phyloP scores from a whole-genome alignment of 2,888 invertebrate genomes.

The Belgica antarctica region DNA sequence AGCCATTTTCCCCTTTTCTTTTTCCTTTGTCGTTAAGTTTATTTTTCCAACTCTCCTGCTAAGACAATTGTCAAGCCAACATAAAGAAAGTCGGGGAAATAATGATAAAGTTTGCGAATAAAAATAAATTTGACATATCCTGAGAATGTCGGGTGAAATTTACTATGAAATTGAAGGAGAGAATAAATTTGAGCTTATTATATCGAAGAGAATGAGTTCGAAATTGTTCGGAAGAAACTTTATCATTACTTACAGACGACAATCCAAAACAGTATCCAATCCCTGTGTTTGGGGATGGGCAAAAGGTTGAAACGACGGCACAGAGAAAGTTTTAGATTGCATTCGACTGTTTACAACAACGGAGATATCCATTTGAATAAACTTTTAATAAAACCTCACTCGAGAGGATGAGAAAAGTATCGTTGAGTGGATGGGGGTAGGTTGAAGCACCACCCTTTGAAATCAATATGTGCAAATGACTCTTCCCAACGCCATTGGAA shows the following conservation, averaged over 20 bases:
- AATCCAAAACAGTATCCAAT: background rate
- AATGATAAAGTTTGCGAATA: slow-evolving; percentile 36
- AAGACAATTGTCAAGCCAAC: background rate
- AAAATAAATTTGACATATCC: slow-evolving; percentile 38
- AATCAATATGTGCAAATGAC: slow-evolving; percentile 15
- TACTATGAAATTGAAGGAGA: background rate
- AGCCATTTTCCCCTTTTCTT: background rate
- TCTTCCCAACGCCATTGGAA: background rate
- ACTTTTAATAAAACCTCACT: background rate
- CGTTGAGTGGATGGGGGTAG: background rate
- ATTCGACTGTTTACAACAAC: slow-evolving; percentile 2
- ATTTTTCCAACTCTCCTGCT: background rate
- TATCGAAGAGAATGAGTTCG: no score
- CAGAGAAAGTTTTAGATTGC: slow-evolving; percentile 8
- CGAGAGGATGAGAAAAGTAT: no score
- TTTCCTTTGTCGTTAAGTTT: background rate
- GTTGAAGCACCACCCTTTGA: background rate
- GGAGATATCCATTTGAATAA: background rate
- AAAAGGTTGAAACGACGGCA: background rate
- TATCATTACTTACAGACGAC: slow-evolving; percentile 8
- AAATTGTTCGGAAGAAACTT: slow-evolving; percentile 1
- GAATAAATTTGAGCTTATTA: slow-evolving; percentile 11
- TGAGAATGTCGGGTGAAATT: slow-evolving; percentile 31
- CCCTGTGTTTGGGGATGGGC: no score
- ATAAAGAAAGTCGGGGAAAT: slow-evolving; percentile 7